phyloP scores from a whole-genome alignment of 2,888 invertebrate species.

The Odontocolon sp. region DNA sequence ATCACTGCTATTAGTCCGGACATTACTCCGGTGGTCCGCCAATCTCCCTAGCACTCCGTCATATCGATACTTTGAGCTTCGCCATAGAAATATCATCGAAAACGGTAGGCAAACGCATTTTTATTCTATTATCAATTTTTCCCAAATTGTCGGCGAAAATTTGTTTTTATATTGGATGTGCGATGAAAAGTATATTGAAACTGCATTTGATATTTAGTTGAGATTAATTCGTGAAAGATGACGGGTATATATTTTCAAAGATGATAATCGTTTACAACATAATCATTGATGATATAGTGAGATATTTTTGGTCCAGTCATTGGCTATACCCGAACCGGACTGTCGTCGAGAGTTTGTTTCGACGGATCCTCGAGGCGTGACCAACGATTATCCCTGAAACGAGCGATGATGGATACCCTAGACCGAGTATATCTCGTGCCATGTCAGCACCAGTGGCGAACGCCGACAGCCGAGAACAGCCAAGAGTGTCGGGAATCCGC shows the following conservation, averaged over 20 bases:
- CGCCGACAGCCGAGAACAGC: constrained; percentile 67
- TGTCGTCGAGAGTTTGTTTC: constrained; percentile 52
- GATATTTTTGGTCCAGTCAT: constrained; percentile 40
- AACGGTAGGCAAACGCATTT: background rate
- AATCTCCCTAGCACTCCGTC: constrained; percentile 78
- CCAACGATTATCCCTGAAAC: constrained; percentile 71
- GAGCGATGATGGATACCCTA: constrained; percentile 76
- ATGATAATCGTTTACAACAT: constrained; percentile 54
- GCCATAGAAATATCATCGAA: constrained; percentile 1
- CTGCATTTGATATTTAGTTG: no score
- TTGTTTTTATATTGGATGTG: no score
- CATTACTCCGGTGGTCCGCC: constrained; percentile 83
- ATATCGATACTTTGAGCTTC: constrained; percentile 58
- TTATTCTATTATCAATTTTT: no score
- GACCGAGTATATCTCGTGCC: constrained; percentile 74
- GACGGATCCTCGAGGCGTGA: constrained; percentile 70
- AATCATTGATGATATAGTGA: constrained; percentile 37
- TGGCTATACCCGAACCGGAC: constrained; percentile 17
- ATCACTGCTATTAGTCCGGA: constrained; percentile 84
- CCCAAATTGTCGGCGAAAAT: no score
- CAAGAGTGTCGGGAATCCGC: background rate
- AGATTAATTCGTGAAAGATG: constrained; percentile 36
- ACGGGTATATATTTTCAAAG: constrained; percentile 13
- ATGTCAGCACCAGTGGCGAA: constrained; percentile 66
- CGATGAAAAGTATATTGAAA: background rate